Evolutionary conservation across 1,140 invertebrate species (phyloP).

Genomic region (Linepithema humile): DNA sequence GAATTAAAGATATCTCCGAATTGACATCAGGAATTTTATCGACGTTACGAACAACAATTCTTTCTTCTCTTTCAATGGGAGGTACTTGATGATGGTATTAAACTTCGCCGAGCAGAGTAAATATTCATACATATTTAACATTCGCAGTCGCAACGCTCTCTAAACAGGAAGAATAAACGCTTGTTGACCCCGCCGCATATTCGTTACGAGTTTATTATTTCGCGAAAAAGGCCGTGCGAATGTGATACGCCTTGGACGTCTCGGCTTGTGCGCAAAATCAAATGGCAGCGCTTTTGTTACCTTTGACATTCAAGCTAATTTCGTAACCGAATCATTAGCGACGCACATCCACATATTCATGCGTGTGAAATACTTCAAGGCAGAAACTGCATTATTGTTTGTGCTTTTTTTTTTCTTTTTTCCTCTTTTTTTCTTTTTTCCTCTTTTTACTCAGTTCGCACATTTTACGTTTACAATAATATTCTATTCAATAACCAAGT

Average conservation of each 20-base stretch:
- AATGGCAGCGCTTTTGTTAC: conserved; percentile 10
- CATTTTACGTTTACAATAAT: no score
- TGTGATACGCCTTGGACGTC: neutral
- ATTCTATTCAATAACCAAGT: no score
- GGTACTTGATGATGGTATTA: neutral
- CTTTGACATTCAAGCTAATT: conserved; percentile 35
- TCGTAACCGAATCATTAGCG: conserved; percentile 41
- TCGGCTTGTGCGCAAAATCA: neutral
- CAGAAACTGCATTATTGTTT: no score
- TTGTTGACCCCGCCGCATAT: neutral
- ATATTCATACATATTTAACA: conserved; percentile 15
- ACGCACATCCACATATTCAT: conserved; percentile 25
- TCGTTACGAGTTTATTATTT: conserved; percentile 29
- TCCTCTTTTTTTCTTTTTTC: neutral
- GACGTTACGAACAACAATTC: neutral
- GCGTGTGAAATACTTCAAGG: no score
- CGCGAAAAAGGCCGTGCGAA: neutral
- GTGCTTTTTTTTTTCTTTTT: neutral
- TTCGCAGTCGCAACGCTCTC: neutral
- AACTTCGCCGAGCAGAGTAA: neutral
- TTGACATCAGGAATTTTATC: neutral
- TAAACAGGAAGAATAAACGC: neutral
- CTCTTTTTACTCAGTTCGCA: no score
- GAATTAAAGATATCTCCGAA: neutral
- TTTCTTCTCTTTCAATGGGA: neutral